Conservation (phyloP, 2,113 vertebrate genomes). For the Saccopteryx leptura region DNA sequence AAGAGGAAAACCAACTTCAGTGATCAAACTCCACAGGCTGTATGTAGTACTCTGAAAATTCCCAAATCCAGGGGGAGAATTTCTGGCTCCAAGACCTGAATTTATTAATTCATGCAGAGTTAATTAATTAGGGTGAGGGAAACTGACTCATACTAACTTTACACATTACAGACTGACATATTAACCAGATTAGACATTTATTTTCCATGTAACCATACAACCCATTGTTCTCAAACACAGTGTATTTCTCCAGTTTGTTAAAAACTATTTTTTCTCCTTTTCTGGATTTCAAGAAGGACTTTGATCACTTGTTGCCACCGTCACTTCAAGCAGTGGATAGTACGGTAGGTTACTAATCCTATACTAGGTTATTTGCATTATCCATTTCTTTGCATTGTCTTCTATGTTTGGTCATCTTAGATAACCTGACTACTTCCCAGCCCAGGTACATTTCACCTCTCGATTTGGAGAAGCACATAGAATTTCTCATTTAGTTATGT, state of each 20-base stretch:
- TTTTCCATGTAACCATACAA: background rate
- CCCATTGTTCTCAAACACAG: background rate
- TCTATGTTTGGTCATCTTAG: background rate
- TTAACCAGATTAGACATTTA: background rate
- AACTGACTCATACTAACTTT: slow-evolving; percentile 26
- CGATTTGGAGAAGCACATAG: background rate
- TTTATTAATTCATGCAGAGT: background rate
- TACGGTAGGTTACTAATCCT: background rate
- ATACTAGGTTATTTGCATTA: background rate
- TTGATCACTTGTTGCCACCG: background rate
- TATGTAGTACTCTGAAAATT: background rate
- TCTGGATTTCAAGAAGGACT: slow-evolving; percentile 8
- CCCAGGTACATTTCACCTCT: background rate
- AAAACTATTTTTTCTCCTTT: slow-evolving; percentile 26
- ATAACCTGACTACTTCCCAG: background rate
- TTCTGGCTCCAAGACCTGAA: background rate
- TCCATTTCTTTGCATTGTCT: background rate
- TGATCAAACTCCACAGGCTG: background rate
- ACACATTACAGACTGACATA: background rate
- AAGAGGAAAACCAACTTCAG: background rate
- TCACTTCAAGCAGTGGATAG: background rate
- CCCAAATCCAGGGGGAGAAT: background rate
- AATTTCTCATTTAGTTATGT: background rate
- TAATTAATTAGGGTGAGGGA: background rate
- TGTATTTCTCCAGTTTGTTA: background rate